phyloP scores from a whole-genome alignment of 2,888 invertebrate genomes.

The Palloptera scutellata region DNA sequence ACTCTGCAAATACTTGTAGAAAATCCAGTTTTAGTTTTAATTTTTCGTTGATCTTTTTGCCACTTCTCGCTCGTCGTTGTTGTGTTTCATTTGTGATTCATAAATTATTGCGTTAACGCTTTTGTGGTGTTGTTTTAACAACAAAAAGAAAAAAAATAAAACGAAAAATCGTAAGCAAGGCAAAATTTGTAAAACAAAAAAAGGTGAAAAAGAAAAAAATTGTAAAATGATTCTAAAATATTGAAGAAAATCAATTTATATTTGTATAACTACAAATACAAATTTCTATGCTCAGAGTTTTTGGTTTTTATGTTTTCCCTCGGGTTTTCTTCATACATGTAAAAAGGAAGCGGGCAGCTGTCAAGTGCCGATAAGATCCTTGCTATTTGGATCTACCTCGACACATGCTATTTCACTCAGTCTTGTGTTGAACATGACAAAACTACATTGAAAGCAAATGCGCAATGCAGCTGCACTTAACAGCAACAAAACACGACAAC shows the following conservation, averaged over 20 bases:
- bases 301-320: too few relatives aligned
- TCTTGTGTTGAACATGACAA: background rate
- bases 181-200: background rate
- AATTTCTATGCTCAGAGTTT: too few relatives aligned
- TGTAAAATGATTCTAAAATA: too few relatives aligned
- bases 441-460: background rate
- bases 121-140: conserved; percentile 7
- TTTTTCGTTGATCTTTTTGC: conserved; percentile 7
- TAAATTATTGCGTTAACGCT: conserved; percentile 17
- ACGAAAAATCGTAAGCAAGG: background rate
- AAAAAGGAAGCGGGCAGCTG: conserved; percentile 31
- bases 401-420: conserved; percentile 8
- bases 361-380: conserved; percentile 32
- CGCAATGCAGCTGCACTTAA: conserved; percentile 37
- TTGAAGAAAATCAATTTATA: too few relatives aligned
- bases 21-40: conserved; percentile 29
- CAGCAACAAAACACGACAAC: conserved; percentile 18
- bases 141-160: conserved; percentile 5
- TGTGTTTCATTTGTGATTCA: conserved; percentile 11
- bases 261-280: too few relatives aligned
- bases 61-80: background rate
- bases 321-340: too few relatives aligned
- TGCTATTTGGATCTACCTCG: background rate
- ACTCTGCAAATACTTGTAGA: conserved; percentile 22
- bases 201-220: background rate